Evolutionary conservation across 2,888 invertebrate species (phyloP).

Genomic region (Caenorhabditis wallacei): DNA sequence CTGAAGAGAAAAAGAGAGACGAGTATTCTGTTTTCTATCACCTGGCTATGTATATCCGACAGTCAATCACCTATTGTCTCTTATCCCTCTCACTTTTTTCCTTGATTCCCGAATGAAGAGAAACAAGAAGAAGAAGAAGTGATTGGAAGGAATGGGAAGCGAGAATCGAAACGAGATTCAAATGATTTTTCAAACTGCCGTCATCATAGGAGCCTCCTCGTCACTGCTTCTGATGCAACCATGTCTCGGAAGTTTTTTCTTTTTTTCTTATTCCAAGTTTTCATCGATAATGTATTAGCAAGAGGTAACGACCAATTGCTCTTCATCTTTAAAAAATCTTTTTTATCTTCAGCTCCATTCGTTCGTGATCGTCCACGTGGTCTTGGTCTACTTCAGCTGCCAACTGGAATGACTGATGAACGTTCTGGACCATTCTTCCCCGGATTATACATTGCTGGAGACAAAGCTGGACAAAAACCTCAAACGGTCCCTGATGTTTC

Average conservation of each 20-base stretch:
- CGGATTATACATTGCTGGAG: conserved; percentile 78
- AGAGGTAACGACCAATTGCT: conserved; percentile 27
- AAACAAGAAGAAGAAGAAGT: conserved; percentile 33
- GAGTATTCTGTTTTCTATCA: conserved; percentile 28
- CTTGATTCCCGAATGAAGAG: conserved; percentile 16
- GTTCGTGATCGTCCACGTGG: conserved; percentile 78
- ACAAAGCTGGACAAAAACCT: conserved; percentile 78
- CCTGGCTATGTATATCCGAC: conserved; percentile 29
- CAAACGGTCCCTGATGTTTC: conserved; percentile 76
- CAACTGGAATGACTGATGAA: conserved; percentile 80
- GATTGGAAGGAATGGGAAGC: conserved; percentile 32
- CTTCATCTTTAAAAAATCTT: no score
- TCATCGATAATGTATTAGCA: conserved; percentile 30
- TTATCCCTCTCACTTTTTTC: conserved; percentile 21
- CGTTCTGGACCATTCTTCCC: conserved; percentile 79
- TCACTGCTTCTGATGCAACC: conserved; percentile 54
- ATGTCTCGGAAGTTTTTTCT: conserved; percentile 53
- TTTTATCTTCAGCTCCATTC: conserved; percentile 69
- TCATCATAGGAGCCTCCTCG: conserved; percentile 56
- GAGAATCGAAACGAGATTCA: conserved; percentile 50
- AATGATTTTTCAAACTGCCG: conserved; percentile 61
- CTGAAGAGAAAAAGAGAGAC: no score
- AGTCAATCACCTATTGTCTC: conserved; percentile 51
- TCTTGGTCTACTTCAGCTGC: conserved; percentile 76
- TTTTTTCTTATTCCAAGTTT: conserved; percentile 31